Base-by-base conservation (phyloP, 2,888 invertebrate species). In the Eubasilissa splendida region DNA sequence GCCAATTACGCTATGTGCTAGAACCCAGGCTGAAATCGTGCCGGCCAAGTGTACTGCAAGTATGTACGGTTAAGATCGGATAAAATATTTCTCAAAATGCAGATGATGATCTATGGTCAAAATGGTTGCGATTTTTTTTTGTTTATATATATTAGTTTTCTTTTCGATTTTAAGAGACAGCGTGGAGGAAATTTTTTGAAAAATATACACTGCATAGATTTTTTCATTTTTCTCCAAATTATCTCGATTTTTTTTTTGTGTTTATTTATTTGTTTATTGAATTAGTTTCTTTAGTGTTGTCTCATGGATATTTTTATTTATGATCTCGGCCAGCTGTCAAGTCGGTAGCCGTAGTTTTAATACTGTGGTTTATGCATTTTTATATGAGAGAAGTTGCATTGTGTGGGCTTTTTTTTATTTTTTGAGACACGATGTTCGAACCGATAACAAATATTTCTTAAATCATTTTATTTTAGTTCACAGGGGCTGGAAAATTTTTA, bases 121-220 rank as follows among this genome's bases (percentile, higher is more conserved):
- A 70, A 71, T 60, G 77, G 71, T 71, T 11, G n/a, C 77, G 71
- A 78, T 60, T 77, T 78, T 60, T 42, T 77, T 68, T 76, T 53
- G n/a, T n/a, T n/a, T n/a, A n/a, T n/a, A 60, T 70, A 60, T 58
- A 14, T 81, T 77, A 81, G 73, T 58, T 77, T 66, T 73, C 22
- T 77, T 63, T 65, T 56, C 4, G 1, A 33, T 58, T 56, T 73
- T 71, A 71, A 73, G 33, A 56, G 71, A 58, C 71, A 42, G 3
- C 10, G 33, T 56, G 56, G 56, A 73, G 52, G 9, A 14, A 7
- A 58, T 58, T 3, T 58, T n/a, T n/a, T n/a, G n/a, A 58, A 58
- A 42, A 66, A 50, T n/a, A 1, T 8, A n/a, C 42, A 4, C 0
- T 14, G 8, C n/a, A 52, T 68, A 58, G 33, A n/a, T 58, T 33